Conservation (phyloP, 2,888 invertebrate species). For the Drosophila tanythrix region DNA sequence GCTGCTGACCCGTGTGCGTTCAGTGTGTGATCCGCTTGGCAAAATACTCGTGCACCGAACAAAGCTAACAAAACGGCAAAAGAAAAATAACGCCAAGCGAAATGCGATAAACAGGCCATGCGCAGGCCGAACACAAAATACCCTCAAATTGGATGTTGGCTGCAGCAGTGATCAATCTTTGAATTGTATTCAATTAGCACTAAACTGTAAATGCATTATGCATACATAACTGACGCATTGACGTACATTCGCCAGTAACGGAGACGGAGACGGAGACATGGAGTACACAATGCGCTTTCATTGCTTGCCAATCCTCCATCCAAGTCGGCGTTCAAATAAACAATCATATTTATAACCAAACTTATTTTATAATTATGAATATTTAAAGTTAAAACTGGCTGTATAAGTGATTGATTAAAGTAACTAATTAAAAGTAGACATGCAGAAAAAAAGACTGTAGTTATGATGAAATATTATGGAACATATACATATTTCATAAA, state of each 20-base stretch:
- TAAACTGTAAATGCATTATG: not conserved
- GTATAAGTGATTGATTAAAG: not conserved
- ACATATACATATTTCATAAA: not conserved
- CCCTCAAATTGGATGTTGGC: slow-evolving; percentile 11
- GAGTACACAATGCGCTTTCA: not conserved
- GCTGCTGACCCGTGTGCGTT: slow-evolving; percentile 62
- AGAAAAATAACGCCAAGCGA: slow-evolving; percentile 31
- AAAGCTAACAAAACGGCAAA: slow-evolving; percentile 70
- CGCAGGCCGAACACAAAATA: slow-evolving; percentile 16
- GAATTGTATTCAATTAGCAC: not conserved
- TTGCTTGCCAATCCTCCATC: not conserved
- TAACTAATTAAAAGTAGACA: not conserved
- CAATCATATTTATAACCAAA: not conserved
- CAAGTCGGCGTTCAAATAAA: not conserved
- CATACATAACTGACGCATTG: not conserved
- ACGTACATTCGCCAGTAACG: not conserved
- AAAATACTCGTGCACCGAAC: slow-evolving; percentile 60
- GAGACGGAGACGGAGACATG: not conserved
- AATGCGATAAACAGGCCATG: not conserved
- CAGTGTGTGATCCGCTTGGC: slow-evolving; percentile 68
- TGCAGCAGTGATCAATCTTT: not conserved
- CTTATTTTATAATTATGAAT: not conserved
- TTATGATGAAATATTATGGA: not conserved
- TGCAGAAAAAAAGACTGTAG: not conserved
- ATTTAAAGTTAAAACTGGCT: not conserved